Base-by-base conservation (phyloP, 2,113 vertebrate species). In the Notarius quadriscutis region DNA sequence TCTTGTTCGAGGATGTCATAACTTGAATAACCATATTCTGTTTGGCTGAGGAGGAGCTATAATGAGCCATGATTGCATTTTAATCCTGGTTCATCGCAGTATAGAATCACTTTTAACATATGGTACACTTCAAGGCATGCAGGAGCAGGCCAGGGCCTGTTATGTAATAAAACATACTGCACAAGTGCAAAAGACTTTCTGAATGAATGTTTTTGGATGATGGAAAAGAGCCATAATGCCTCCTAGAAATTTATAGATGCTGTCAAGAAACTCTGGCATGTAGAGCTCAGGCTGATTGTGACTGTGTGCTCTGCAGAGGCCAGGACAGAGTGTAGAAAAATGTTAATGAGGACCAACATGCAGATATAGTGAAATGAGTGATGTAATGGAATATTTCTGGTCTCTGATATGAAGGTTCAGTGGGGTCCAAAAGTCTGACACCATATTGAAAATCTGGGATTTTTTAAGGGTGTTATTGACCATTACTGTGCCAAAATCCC, bases 321-420 rank as follows among this genome's bases (percentile, higher is more conserved):
- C 14, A 62, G 34, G 55, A 75, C 22, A 27, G 27, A 17, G 58
- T 60, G 53, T 14, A 53, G 22, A 53, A 7, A 48, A 34, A 50
- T 22, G 71, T 63, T 74, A 87, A 83, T 74, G 34, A 82, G 77
- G 48, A 85, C 63, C 87, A 87, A 79, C 74, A 60, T 67, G 58
- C 71, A 87, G 67, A 84, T 60, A 22, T 10, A 67, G 7, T n/a
- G 79, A 18, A n/a, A 51, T 71, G 11, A 79, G 30, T 57, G 5
- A 87, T 77, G 34, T 77, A 30, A 48, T 17, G 1, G 7, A 57
- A 60, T 50, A 30, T 41, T 72, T 85, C 55, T 22, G 17, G 50
- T 41, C 30, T 55, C 65, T 71, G 27, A 20, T 12, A 55, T 83
- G 48, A 83, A 11, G 25, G 9, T 75, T 51, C 71, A 41, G 2